Evolutionary conservation across 2,888 invertebrate species (phyloP).

Genomic region (Andrena bucephala): DNA sequence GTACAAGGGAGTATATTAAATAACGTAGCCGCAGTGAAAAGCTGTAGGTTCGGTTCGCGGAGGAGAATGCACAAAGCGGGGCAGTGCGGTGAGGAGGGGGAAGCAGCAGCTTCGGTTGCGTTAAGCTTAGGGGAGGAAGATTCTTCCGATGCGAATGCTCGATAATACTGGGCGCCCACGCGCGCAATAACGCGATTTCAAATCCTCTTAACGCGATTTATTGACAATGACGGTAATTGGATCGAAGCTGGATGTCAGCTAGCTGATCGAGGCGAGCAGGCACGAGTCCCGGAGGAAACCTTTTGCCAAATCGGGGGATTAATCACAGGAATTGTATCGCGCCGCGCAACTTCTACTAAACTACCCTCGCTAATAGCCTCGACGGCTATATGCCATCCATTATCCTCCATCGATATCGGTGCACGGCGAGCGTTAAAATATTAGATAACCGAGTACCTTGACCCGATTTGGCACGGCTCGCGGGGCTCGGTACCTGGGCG

Average conservation of each 20-base stretch:
- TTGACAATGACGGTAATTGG: constrained; percentile 49
- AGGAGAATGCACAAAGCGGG: constrained; percentile 1
- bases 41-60: neutral
- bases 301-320: constrained; percentile 31
- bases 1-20: too few species aligned
- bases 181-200: constrained; percentile 55
- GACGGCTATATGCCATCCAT: too few species aligned
- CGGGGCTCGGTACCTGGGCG: neutral
- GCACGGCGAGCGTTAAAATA: neutral
- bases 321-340: constrained; percentile 20
- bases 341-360: neutral
- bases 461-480: constrained; percentile 16
- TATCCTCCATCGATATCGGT: neutral
- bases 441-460: constrained; percentile 4
- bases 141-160: constrained; percentile 44
- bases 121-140: constrained; percentile 17
- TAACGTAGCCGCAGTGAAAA: too few species aligned
- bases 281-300: neutral
- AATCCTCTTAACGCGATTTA: constrained; percentile 60
- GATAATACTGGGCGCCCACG: constrained; percentile 51
- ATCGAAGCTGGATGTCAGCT: constrained; percentile 35
- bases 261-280: constrained; percentile 3
- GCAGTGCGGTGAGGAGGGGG: neutral
- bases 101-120: constrained; percentile 23
- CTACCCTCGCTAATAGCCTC: neutral